Conservation (phyloP, 2,113 vertebrate species). For the Eidolon helvum region DNA sequence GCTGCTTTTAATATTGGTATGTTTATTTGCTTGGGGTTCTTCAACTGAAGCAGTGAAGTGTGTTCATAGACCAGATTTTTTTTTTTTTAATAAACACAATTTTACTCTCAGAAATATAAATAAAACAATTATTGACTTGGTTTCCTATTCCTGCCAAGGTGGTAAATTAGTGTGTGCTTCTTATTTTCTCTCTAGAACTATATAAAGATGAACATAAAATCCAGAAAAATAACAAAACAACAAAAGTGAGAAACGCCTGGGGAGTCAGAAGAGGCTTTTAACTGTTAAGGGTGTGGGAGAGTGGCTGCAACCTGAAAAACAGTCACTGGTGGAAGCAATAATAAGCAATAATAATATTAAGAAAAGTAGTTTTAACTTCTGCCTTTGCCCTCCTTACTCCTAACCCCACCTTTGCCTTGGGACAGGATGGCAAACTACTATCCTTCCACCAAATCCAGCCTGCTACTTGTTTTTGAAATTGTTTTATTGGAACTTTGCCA, state of each 20-base stretch:
- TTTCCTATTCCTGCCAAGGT: slow-evolving; percentile 59
- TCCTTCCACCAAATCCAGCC: not conserved
- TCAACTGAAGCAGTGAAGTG: not conserved
- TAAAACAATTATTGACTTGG: slow-evolving; percentile 60
- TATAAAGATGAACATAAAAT: not conserved
- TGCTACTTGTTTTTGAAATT: not conserved
- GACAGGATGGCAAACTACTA: not conserved
- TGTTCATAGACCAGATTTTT: slow-evolving; percentile 58
- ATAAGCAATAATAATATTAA: not conserved
- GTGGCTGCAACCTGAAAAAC: not conserved
- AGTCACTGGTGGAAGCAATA: not conserved
- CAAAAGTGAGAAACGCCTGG: not conserved
- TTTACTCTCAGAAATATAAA: slow-evolving; percentile 73
- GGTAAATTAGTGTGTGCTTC: not conserved
- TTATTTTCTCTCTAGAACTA: not conserved
- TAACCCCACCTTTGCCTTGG: not conserved
- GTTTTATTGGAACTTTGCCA: not conserved
- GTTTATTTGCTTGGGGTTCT: slow-evolving; percentile 67
- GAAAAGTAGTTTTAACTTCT: slow-evolving; percentile 13
- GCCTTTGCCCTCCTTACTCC: not conserved
- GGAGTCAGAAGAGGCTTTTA: not conserved
- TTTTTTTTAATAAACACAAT: slow-evolving; percentile 63
- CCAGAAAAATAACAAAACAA: not conserved
- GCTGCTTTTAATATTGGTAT: slow-evolving; percentile 65
- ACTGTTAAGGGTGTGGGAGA: not conserved